Conservation (phyloP, 2,888 invertebrate genomes). For the Spisula subtruncata region DNA sequence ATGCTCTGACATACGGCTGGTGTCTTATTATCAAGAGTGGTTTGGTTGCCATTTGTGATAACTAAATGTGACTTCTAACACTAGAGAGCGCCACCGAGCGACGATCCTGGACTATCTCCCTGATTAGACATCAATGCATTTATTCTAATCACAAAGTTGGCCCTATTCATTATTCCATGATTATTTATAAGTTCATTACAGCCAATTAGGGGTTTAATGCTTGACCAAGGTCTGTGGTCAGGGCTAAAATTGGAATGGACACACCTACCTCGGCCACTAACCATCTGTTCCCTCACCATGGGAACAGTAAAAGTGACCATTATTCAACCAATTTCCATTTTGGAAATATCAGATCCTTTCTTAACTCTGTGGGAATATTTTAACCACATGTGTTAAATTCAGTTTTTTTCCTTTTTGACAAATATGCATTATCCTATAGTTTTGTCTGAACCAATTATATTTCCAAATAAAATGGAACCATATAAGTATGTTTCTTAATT, state of each 20-base stretch:
- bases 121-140: constrained; percentile 21
- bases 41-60: background rate
- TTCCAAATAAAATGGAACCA: too few relatives aligned
- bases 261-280: constrained; percentile 37
- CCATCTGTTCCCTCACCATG: constrained; percentile 45
- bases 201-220: constrained; percentile 33
- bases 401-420: too few relatives aligned
- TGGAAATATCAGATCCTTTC: background rate
- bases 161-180: constrained; percentile 62
- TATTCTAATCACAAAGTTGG: constrained; percentile 32
- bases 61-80: constrained; percentile 8
- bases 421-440: too few relatives aligned
- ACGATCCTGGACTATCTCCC: background rate
- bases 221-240: constrained; percentile 26
- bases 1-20: background rate
- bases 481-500: too few relatives aligned
- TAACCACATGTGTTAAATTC: too few relatives aligned
- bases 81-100: background rate
- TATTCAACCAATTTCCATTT: constrained; percentile 36
- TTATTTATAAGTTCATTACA: constrained; percentile 68
- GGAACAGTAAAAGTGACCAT: constrained; percentile 32
- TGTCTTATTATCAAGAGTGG: background rate
- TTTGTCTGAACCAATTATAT: too few relatives aligned
- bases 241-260: constrained; percentile 34
- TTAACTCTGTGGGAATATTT: background rate